Base-by-base conservation (phyloP, 2,888 invertebrate genomes). In the Leucophora obtusa region DNA sequence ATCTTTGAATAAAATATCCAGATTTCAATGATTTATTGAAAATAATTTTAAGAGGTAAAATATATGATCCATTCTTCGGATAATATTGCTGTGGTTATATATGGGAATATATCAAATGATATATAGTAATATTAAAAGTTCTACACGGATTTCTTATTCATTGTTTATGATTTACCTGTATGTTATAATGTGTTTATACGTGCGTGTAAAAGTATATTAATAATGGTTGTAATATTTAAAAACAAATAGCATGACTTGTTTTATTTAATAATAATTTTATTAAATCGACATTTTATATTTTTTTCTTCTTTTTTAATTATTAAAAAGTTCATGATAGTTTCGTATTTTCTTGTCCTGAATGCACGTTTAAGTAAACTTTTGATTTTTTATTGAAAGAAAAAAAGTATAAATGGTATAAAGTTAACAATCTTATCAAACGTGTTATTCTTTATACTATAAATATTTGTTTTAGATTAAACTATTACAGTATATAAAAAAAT, bases 391-490 rank as follows among this genome's bases (percentile, higher is more conserved):
- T n/a, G 14, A n/a, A 47, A 38, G 38, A 38, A 47, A n/a, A 47
- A 38, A 38, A 11, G 4, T 14, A 11, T 38, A 38, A 35, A 0
- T 38, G 4, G 11, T 47, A 7, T n/a, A 47, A 47, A 47, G 43
- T 47, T 47, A 47, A 47, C 43, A 47, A 47, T 47, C 43, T 47
- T 47, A 47, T 47, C 43, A n/a, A 7, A 47, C 43, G 43, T n/a
- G 43, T 47, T n/a, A 11, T 14, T 47, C n/a, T 47, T 47, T 14
- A 47, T 47, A 47, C 11, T 14, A 1, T 38, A 38, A 11, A 38
- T 38, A 38, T 38, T 11, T 47, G 5, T 43, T 47, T 4, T n/a
- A 47, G 43, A 47, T 47, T 47, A 47, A 47, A 47, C 43, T 47
- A 38, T 38, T 38, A 14, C 11, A 38, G 38, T 11, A 11, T 3